Evolutionary conservation across 2,797 vertebrate genomes (phyloP), one percentile per base, ranked within the genome.

Genomic region (Rhynchonycteris naso): DNA sequence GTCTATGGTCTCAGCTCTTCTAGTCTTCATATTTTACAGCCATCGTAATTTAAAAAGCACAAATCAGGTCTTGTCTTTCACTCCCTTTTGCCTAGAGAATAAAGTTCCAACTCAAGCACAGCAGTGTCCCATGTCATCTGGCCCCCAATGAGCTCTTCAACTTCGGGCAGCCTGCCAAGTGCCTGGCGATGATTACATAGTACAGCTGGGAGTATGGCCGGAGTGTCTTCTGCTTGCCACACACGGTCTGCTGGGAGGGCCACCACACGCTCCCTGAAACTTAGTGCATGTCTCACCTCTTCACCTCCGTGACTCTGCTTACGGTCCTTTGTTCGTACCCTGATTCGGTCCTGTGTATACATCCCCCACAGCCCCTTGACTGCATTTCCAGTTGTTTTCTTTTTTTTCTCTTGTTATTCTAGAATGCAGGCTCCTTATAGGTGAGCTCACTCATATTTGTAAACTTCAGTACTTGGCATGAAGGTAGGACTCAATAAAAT

Each of bases 1-100:
- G n/a, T 33, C 43, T 33, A 38, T 33, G 43, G 71, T 59, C 86
- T 85, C 66, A 66, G 58, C 16, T 43, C 35, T 59, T 28, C 35
- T 52, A 66, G 66, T 85, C 74, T 16, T 85, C 68, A 26, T 4
- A 28, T 75, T 78, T 47, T 30, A n/a, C 28, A n/a, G 15, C 47
- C 33, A 50, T 14, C 38, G 80, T 95, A n/a, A n/a, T 92, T 68
- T 79, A 75, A 80, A 80, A 88, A 93, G 59, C 75, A 56, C 63
- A 56, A 61, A 21, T 47, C 21, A 66, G 47, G 56, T 12, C 66
- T 59, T 58, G 18, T 24, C 22, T 63, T 90, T 91, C 7, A 24
- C 7, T 65, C 14, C 26, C 16, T 56, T 78, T 68, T 58, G 30
- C 69, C 24, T 79, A n/a, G 26, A 26, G 35, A 38, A 35, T 82